phyloP scores from a whole-genome alignment of 1,140 invertebrate species.

The Caenorhabditis remanei region DNA sequence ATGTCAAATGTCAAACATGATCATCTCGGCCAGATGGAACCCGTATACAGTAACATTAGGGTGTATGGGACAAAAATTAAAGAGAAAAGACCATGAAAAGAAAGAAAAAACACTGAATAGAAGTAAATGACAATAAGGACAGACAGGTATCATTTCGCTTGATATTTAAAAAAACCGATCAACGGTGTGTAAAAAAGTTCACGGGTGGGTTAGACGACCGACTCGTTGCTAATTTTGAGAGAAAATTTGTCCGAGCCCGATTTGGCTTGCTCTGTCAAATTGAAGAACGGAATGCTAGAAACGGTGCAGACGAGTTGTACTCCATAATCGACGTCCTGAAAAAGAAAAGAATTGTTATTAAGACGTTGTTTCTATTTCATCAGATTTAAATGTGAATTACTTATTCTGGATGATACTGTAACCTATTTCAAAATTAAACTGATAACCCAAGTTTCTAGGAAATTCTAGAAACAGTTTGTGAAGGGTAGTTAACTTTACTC shows the following conservation, averaged over 20 bases:
- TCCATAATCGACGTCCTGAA: slow-evolving; percentile 62
- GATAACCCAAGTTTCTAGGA: too few relatives aligned
- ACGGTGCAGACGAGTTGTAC: slow-evolving; percentile 90
- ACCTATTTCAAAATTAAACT: too few relatives aligned
- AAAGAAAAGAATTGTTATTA: background rate
- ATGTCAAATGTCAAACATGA: slow-evolving; percentile 22
- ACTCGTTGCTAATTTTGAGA: slow-evolving; percentile 63
- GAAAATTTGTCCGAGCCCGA: slow-evolving; percentile 46
- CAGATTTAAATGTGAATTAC: too few relatives aligned
- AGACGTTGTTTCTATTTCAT: background rate
- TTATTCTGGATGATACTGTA: too few relatives aligned
- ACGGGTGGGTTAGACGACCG: slow-evolving; percentile 31
- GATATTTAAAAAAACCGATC: background rate
- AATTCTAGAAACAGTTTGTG: too few relatives aligned
- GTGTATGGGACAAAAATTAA: slow-evolving; percentile 9
- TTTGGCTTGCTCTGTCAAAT: slow-evolving; percentile 89
- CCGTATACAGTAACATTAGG: slow-evolving; percentile 26
- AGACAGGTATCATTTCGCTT: background rate
- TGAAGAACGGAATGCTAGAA: slow-evolving; percentile 89
- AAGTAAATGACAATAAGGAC: background rate
- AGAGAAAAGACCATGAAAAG: background rate
- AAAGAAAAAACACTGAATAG: background rate
- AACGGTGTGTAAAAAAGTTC: too few relatives aligned
- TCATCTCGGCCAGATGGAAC: slow-evolving; percentile 35
- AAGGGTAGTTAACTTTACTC: too few relatives aligned